Base-by-base conservation (phyloP, 1,140 invertebrate species). In the Halesus radiatus region DNA sequence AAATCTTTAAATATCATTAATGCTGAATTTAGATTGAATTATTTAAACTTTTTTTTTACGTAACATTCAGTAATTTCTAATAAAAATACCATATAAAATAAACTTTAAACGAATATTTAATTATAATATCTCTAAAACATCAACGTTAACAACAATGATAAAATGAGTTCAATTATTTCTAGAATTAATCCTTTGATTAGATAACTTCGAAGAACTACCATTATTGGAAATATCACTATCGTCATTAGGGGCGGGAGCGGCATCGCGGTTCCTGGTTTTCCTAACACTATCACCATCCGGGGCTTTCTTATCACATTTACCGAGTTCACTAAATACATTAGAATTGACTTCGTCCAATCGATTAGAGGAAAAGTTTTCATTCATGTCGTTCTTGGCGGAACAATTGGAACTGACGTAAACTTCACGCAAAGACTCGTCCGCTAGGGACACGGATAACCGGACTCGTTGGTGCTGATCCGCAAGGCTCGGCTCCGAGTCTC, bases 301-400 rank as follows among this genome's bases (percentile, higher is more conserved):
- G 18, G 20, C 68, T 52, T 73, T 80, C 73, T 74, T 82, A 82
- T 82, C 78, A 82, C 81, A 80, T 70, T 70, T 78, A 45, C 54
- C 74, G 32, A 76, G 72, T 58, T 78, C 80, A 82, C 81, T 82
- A 79, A 82, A 76, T 50, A 82, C 68, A 76, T 82, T 82, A 70
- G 81, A 82, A 82, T 82, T 82, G 81, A 82, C 78, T 74, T 80
- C 81, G 72, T 80, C 75, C 74, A 78, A 37, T 13, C 53, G 52
- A 62, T 72, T 62, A 6, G 29, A 73, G 15, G 78, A 66, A 78
- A 74, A 79, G 68, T 82, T 81, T 52, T 82, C 80, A 52, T 79
- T 80, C 45, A 54, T 37, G 26, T 80, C 78, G 29, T 74, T 60
- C 16, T 60, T 50, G 8, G 22, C 3, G 13, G 26, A 58, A 52